phyloP scores from a whole-genome alignment of 2,797 vertebrate genomes.

The Halcyon leucocephala region DNA sequence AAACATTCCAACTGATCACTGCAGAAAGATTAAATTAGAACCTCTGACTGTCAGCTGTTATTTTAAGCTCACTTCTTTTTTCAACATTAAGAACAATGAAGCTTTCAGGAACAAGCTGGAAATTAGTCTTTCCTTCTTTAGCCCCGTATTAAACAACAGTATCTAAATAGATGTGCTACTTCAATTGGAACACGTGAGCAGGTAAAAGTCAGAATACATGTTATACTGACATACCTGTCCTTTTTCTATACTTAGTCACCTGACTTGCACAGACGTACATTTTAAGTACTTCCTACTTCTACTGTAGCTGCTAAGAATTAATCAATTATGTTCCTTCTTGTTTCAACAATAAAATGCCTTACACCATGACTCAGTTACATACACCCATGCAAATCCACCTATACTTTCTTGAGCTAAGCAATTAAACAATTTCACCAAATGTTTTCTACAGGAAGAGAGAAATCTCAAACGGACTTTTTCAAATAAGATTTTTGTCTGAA shows the following conservation, averaged over 20 bases:
- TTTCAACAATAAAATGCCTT: neutral
- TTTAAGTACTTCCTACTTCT: neutral
- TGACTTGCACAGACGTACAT: neutral
- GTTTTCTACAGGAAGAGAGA: neutral
- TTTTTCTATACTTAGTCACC: neutral
- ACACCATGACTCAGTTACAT: neutral
- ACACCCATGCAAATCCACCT: neutral
- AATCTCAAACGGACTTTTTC: neutral
- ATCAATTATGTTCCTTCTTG: neutral
- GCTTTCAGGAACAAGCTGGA: neutral
- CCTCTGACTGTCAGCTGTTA: constrained; percentile 28
- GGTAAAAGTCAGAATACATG: neutral
- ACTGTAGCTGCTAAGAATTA: neutral
- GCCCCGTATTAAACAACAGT: neutral
- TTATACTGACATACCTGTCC: neutral
- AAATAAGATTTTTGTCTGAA: neutral
- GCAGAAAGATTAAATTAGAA: constrained; percentile 23
- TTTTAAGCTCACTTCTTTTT: neutral
- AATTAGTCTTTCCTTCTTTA: neutral
- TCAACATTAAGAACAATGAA: neutral
- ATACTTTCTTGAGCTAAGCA: neutral
- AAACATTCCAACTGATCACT: neutral
- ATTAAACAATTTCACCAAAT: neutral
- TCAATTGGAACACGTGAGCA: neutral
- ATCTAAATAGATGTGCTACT: neutral